These are phyloP conservation scores for Tachina fera DNA, from an alignment of 2,888 invertebrate genomes.

Conservation along the genomic window DNA sequence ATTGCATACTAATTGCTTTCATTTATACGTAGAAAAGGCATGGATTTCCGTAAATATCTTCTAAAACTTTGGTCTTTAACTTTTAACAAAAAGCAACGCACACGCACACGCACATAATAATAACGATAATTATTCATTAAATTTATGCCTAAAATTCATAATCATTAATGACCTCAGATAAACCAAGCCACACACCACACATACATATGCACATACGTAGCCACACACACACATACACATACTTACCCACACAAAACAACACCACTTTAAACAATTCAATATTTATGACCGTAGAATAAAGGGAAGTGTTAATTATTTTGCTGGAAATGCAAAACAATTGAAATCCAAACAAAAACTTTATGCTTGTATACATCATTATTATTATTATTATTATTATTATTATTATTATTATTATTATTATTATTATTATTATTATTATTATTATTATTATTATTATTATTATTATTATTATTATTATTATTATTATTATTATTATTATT, in stretches of 20 bases:
- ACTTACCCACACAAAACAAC: not conserved
- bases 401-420: too few species aligned
- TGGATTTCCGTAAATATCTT: constrained; percentile 56
- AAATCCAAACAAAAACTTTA: constrained; percentile 40
- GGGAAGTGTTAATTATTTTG: constrained; percentile 60
- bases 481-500: too few species aligned
- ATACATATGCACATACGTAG: not conserved
- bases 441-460: constrained; percentile 24
- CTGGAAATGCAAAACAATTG: constrained; percentile 22
- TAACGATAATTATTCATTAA: constrained; percentile 66
- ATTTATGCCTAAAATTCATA: constrained; percentile 57
- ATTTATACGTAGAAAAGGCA: constrained; percentile 19
- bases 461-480: constrained; percentile 22
- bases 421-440: too few species aligned
- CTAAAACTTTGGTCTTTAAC: constrained; percentile 27
- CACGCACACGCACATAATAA: constrained; percentile 21
- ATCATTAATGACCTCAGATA: constrained; percentile 39
- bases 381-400: not conserved
- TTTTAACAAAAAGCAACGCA: constrained; percentile 22
- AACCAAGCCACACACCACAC: not conserved
- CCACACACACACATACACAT: not conserved
- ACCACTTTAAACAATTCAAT: constrained; percentile 10
- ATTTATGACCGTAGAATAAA: constrained; percentile 32
- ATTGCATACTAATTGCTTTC: constrained; percentile 55
- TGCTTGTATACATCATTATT: constrained; percentile 32